A percentile compares a stretch with the other conserved stretches of the same genome.
Conservation (phyloP, 2,888 invertebrate species). For the Ischnura elegans region DNA sequence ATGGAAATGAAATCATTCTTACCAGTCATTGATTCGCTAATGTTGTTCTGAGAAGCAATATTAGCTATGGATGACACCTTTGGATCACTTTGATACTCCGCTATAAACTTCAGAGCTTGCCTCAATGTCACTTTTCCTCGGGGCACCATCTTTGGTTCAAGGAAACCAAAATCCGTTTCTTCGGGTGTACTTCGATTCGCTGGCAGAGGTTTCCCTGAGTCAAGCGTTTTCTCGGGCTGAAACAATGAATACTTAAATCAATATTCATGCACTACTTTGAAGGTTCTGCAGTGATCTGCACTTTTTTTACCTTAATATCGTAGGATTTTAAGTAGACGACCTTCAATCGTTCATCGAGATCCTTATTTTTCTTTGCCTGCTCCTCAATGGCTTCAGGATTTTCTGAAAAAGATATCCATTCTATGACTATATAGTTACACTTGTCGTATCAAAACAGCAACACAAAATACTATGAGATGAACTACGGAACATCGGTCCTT, state of each 20-base stretch:
- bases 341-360: constrained; percentile 84
- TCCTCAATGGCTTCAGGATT: constrained; percentile 83
- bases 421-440: too few species aligned
- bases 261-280: constrained; percentile 25
- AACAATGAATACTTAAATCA: constrained; percentile 69
- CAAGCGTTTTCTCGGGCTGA: constrained; percentile 76
- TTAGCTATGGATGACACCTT: constrained; percentile 79
- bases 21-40: constrained; percentile 83
- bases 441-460: too few species aligned
- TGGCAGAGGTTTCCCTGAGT: constrained; percentile 82
- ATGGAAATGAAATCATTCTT: too few species aligned
- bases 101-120: constrained; percentile 84
- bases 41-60: constrained; percentile 85
- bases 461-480: too few species aligned
- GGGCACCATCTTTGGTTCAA: constrained; percentile 82
- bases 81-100: constrained; percentile 83
- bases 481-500: too few species aligned
- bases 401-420: constrained; percentile 77
- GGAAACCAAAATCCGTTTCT: constrained; percentile 84
- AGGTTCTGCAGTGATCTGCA: background rate
- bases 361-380: constrained; percentile 82
- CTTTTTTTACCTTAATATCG: constrained; percentile 76
- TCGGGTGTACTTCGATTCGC: constrained; percentile 78
- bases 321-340: constrained; percentile 87
- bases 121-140: constrained; percentile 84